Percentiles rank a stretch among this genome's conserved stretches.
phyloP scores from a whole-genome alignment of 2,113 vertebrate genomes.

The Lathamus discolor region DNA sequence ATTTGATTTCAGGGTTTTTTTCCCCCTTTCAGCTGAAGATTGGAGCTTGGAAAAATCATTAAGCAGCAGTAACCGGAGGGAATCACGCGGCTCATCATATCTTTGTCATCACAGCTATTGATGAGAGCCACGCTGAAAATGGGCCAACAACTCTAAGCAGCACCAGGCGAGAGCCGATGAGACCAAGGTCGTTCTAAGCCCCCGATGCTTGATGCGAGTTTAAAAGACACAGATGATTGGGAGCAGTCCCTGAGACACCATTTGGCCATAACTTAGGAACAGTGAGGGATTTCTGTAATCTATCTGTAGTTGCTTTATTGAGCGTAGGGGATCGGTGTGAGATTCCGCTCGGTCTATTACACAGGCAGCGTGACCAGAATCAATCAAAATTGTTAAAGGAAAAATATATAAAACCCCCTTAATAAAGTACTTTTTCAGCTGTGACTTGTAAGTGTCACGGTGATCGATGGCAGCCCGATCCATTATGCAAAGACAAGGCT shows the following conservation, averaged over 20 bases:
- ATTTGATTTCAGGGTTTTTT: neutral
- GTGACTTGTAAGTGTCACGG: conserved; percentile 60
- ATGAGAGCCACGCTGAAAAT: conserved; percentile 44
- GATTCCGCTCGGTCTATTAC: conserved; percentile 4
- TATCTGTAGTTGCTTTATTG: neutral
- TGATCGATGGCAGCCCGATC: conserved; percentile 36
- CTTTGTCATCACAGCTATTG: conserved; percentile 60
- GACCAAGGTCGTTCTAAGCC: conserved; percentile 7
- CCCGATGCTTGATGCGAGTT: neutral
- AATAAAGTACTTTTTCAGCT: conserved; percentile 63
- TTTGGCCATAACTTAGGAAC: neutral
- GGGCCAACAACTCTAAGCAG: conserved; percentile 17
- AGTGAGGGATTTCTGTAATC: neutral
- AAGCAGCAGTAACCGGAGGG: neutral
- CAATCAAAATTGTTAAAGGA: conserved; percentile 6
- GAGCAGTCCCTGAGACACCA: conserved; percentile 23
- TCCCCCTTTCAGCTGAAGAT: conserved; percentile 24
- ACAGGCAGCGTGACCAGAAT: conserved; percentile 6
- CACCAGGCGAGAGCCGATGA: neutral
- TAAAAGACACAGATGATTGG: neutral
- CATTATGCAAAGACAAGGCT: conserved; percentile 60
- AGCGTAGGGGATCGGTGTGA: neutral
- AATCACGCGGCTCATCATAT: conserved; percentile 35
- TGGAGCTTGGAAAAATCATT: conserved; percentile 64
- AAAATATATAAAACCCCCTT: neutral